Base-by-base conservation (phyloP, 2,888 invertebrate genomes). In the Mermis nigrescens region DNA sequence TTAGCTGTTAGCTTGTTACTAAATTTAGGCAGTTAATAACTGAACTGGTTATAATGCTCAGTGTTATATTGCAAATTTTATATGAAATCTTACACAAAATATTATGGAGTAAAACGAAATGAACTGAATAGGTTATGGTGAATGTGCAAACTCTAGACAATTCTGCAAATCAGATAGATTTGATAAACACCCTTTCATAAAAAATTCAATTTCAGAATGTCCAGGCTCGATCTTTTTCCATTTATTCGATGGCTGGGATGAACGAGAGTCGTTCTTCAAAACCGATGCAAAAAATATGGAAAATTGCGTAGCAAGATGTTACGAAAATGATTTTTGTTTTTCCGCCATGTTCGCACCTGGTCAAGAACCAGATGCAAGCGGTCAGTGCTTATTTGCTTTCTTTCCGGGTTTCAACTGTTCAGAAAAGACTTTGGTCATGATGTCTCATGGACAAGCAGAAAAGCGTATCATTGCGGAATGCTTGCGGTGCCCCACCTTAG, bases 281-380 rank as follows among this genome's bases (percentile, higher is more conserved):
- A 57, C 31, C 7, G 24, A 54, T n/a, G 59, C 59, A 2, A n/a
- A 2, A 2, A 56, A 24, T 27, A 7, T 58, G 3, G 55, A 57
- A 15, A 55, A 58, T 2, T 58, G 59, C 55, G 32, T 58, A 1
- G 19, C 45, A n/a, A 7, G 29, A 19, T 58, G 59, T 31, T 58
- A 58, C 38, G 59, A 27, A 15, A 58, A 58, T 38, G 27, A 55
- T 22, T 58, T 55, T 57, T 58, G 59, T 28, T 58, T 28, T 31
- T 58, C 59, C 2, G 56, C 38, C 46, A 52, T 29, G 24, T 58
- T 31, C 46, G 4, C 51, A 28, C 48, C 12, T 22, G 32, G 57
- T 4, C 3, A 57, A 4, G n/a, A 26, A 3, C 19, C 38, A 7
- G 38, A 38, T 12, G 12, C 7, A 38, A 7, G 19, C 38, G 38